Evolutionary conservation across 2,888 invertebrate genomes (phyloP).

Genomic region (Bursaphelenchus okinawaensis): DNA sequence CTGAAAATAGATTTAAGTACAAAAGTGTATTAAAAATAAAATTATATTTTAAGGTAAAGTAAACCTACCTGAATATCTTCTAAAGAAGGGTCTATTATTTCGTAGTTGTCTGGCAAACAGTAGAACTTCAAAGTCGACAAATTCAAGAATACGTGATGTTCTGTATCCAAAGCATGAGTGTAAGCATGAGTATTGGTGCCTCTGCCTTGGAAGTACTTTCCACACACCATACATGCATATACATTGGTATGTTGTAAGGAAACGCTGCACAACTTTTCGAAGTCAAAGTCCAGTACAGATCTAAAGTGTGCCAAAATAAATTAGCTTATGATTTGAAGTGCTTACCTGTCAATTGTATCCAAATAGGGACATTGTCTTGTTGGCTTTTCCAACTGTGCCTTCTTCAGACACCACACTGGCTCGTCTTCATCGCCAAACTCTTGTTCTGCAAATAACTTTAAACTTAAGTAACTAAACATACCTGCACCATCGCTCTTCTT

Average conservation of each 20-base stretch:
- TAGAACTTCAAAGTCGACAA: slow-evolving; percentile 93
- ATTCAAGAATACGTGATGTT: slow-evolving; percentile 91
- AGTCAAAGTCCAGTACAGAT: slow-evolving; percentile 94
- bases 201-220: slow-evolving; percentile 94
- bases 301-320: slow-evolving; percentile 53
- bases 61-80: slow-evolving; percentile 77
- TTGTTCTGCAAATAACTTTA: not conserved
- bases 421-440: slow-evolving; percentile 16
- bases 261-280: slow-evolving; percentile 96
- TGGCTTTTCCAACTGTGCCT: slow-evolving; percentile 44
- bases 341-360: slow-evolving; percentile 85
- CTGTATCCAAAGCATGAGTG: slow-evolving; percentile 93
- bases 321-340: not conserved
- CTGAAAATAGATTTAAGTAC: slow-evolving; percentile 52
- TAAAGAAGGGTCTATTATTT: slow-evolving; percentile 89
- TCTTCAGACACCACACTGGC: slow-evolving; percentile 51
- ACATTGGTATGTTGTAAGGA: slow-evolving; percentile 96
- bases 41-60: slow-evolving; percentile 1
- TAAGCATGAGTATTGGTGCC: slow-evolving; percentile 97
- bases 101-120: slow-evolving; percentile 97
- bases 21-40: too few relatives aligned
- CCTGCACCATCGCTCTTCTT: too few relatives aligned
- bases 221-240: slow-evolving; percentile 96
- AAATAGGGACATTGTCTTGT: slow-evolving; percentile 76
- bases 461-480: too few relatives aligned